Base-by-base conservation (phyloP, 2,113 vertebrate species). In the Chloropsis cyanopogon region DNA sequence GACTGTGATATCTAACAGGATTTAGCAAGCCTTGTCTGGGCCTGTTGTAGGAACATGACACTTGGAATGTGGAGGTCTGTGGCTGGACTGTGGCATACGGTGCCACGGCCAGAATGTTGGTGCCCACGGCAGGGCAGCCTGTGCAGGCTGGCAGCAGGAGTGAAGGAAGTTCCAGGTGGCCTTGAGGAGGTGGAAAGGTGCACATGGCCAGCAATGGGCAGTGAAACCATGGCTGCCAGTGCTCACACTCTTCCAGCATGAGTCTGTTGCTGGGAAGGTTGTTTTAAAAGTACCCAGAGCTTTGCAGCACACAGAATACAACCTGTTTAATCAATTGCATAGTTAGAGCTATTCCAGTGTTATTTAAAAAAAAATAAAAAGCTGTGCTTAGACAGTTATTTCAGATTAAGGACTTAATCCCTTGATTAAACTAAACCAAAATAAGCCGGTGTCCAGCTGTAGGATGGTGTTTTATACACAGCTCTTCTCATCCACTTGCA, bases 391-490 rank as follows among this genome's bases (percentile, higher is more conserved):
- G 88, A 88, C 88, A 90, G 83, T 91, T 95, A 93, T 92, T 95
- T 92, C 88, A 91, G 96, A 95, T 97, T 96, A 95, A 92, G 64
- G 64, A 47, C 60, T 86, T 96, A 95, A 97, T 96, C 90, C 68
- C 41, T 94, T 96, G 86, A 92, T 94, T 93, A 92, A 96, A 79
- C 65, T 94, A 93, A 86, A 90, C 56, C 80, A 66, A 92, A 94
- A 63, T 59, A 95, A 96, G 91, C 76, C 54, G 76, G 24, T 81
- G 44, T 83, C 54, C 88, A 90, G 94, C 92, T 96, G 94, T 86
- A 97, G 39, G 60, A 65, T 63, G 68, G 29, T 66, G 76, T 72
- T 69, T 68, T 49, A 64, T 22, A 23, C 42, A 29, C 18, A 80
- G 63, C 59, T 86, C 61, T 91, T 77, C 82, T 86, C 59, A 52